Percentiles rank a stretch among this genome's conserved stretches.
Conservation (phyloP, 2,797 vertebrate genomes). For the Falco cherrug region DNA sequence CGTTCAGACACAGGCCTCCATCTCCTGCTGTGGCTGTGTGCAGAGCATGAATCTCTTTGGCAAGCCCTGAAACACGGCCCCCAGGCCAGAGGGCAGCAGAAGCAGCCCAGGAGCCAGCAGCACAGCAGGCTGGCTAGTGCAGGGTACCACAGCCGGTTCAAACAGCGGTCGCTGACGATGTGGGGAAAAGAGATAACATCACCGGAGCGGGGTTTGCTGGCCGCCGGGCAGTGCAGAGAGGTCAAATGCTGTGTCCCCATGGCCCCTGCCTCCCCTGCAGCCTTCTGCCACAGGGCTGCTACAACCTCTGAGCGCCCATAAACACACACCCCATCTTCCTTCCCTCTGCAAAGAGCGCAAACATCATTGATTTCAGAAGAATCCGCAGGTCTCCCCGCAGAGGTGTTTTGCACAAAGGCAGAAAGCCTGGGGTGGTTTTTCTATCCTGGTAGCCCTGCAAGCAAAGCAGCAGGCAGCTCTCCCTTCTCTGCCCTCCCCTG, state of each 20-base stretch:
- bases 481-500: not conserved
- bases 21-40: not conserved
- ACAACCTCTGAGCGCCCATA: constrained; percentile 10
- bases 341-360: constrained; percentile 48
- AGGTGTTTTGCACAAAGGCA: constrained; percentile 51
- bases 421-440: constrained; percentile 30
- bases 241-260: not conserved
- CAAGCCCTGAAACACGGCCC: not conserved
- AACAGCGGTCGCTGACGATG: not conserved
- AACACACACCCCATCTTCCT: not conserved
- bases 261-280: not conserved
- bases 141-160: not conserved
- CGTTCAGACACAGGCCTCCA: not conserved
- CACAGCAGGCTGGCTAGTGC: not conserved
- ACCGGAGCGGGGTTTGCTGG: not conserved
- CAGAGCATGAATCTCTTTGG: not conserved
- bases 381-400: constrained; percentile 19
- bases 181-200: not conserved
- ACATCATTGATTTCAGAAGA: constrained; percentile 71
- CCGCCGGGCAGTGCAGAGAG: not conserved
- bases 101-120: not conserved
- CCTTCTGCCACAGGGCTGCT: not conserved
- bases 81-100: not conserved
- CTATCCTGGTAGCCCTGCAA: not conserved
- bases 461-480: not conserved